Evolutionary conservation across 2,888 invertebrate species (phyloP).

Genomic region (Oscheius sp.): DNA sequence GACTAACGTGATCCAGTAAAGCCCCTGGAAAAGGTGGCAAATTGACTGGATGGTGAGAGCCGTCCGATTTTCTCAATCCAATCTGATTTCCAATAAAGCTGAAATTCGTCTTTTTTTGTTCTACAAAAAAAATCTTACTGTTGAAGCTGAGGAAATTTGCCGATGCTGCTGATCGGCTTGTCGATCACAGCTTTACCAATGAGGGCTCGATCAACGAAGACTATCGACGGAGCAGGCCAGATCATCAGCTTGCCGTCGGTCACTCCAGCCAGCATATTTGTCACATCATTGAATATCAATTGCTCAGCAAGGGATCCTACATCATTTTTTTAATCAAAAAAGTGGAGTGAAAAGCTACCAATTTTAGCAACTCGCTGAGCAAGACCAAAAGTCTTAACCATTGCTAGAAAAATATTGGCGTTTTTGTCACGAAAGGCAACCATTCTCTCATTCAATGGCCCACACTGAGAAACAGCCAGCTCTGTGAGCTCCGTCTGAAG

Average conservation of each 20-base stretch:
- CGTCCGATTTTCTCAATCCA: constrained; percentile 86
- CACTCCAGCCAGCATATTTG: constrained; percentile 76
- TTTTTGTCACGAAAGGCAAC: constrained; percentile 82
- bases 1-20: constrained; percentile 71
- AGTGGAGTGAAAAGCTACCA: constrained; percentile 73
- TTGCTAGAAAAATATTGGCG: constrained; percentile 72
- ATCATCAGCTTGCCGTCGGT: constrained; percentile 76
- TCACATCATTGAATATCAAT: constrained; percentile 80
- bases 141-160: constrained; percentile 61
- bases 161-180: constrained; percentile 72
- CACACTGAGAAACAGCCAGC: constrained; percentile 85
- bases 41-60: constrained; percentile 82
- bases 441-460: constrained; percentile 80
- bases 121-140: constrained; percentile 38
- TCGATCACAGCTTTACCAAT: constrained; percentile 76
- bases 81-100: constrained; percentile 86
- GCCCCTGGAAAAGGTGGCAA: constrained; percentile 79
- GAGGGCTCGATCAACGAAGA: constrained; percentile 80
- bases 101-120: constrained; percentile 62
- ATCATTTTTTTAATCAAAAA: background rate
- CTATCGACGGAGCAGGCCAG: constrained; percentile 83
- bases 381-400: constrained; percentile 79
- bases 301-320: constrained; percentile 78
- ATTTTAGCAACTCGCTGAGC: constrained; percentile 79
- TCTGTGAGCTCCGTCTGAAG: constrained; percentile 80